A percentile compares a stretch with the other conserved stretches of the same genome.
Evolutionary conservation across 2,888 invertebrate genomes (phyloP).

Genomic region (Melipona bicolor): DNA sequence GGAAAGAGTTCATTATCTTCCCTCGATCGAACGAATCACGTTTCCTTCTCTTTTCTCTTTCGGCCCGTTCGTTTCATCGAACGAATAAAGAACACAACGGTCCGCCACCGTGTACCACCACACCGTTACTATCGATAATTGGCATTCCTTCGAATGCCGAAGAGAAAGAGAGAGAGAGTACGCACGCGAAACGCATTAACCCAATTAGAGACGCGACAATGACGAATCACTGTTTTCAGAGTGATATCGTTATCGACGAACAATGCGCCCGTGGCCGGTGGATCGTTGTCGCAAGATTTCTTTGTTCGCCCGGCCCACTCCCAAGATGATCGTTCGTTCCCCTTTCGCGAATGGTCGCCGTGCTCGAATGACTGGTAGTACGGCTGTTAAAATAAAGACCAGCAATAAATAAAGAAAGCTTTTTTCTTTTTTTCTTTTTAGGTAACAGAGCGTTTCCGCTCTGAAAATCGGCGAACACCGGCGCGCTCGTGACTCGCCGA

Average conservation of each 20-base stretch:
- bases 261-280: constrained; percentile 45
- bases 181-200: constrained; percentile 55
- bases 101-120: constrained; percentile 10
- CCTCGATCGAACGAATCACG: constrained; percentile 3
- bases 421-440: constrained; percentile 19
- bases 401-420: neutral
- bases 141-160: constrained; percentile 27
- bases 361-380: neutral
- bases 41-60: neutral
- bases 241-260: constrained; percentile 60
- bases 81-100: constrained; percentile 11
- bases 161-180: constrained; percentile 12
- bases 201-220: constrained; percentile 61
- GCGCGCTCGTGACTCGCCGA: constrained; percentile 24
- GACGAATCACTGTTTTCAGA: constrained; percentile 52
- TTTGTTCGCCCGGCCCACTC: constrained; percentile 12
- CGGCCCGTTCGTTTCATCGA: neutral
- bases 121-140: constrained; percentile 39
- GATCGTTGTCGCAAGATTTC: constrained; percentile 24
- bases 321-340: constrained; percentile 13
- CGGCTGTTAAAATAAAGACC: neutral
- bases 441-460: constrained; percentile 55
- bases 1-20: constrained; percentile 7
- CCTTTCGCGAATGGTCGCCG: neutral
- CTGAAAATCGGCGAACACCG: constrained; percentile 25